Evolutionary conservation across 2,888 invertebrate species (phyloP).

Genomic region (Eupithecia tripunctaria): DNA sequence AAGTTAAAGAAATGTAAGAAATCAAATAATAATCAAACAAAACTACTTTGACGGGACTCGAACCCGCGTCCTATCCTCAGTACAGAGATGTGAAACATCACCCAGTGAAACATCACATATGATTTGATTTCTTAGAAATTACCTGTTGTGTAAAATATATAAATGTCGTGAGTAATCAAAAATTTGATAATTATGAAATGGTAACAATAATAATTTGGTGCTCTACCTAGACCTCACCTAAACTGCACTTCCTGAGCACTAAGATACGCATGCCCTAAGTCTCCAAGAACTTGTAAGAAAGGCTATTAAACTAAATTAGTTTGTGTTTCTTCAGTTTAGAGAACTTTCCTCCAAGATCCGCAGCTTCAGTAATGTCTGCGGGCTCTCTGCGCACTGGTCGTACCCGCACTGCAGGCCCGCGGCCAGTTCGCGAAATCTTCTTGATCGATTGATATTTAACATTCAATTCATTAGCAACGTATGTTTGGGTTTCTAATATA

Average conservation of each 20-base stretch:
- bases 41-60: too few relatives aligned
- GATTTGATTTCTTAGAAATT: too few relatives aligned
- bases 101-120: too few relatives aligned
- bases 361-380: not conserved
- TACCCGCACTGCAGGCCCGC: not conserved
- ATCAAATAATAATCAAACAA: too few relatives aligned
- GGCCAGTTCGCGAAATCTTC: not conserved
- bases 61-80: too few relatives aligned
- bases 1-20: not conserved
- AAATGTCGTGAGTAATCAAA: not conserved
- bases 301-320: too few relatives aligned
- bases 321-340: not conserved
- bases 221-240: not conserved
- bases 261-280: not conserved
- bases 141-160: too few relatives aligned
- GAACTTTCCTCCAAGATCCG: not conserved
- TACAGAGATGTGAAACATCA: too few relatives aligned
- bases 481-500: slow-evolving; percentile 6
- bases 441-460: slow-evolving; percentile 2
- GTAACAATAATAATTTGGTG: not conserved
- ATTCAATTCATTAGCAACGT: not conserved
- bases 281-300: too few relatives aligned
- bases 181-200: not conserved
- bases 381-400: not conserved
- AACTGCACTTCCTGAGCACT: not conserved